Evolutionary conservation across 2,113 vertebrate genomes (phyloP).

Genomic region (Sciurus niger): DNA sequence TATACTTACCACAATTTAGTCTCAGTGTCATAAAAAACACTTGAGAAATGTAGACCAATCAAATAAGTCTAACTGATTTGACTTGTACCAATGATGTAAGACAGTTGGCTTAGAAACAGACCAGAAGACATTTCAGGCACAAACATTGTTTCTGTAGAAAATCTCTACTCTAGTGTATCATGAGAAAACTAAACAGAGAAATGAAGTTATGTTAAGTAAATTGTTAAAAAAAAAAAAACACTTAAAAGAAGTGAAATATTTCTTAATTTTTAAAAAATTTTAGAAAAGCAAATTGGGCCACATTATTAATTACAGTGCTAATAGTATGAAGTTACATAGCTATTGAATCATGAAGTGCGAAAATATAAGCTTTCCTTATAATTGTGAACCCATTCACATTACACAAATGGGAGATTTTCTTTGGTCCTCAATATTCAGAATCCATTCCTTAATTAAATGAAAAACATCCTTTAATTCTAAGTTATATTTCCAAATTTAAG

Average conservation of each 20-base stretch:
- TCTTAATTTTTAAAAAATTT: background rate
- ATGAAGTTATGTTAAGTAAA: background rate
- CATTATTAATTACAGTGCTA: conserved; percentile 52
- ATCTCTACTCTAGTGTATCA: background rate
- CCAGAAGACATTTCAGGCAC: background rate
- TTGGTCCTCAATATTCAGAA: conserved; percentile 67
- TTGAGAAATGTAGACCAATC: background rate
- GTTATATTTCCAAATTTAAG: conserved; percentile 60
- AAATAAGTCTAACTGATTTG: background rate
- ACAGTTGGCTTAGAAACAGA: background rate
- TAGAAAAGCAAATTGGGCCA: conserved; percentile 45
- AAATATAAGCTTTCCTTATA: conserved; percentile 20
- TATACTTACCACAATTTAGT: background rate
- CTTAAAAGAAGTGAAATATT: background rate
- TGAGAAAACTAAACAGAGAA: background rate
- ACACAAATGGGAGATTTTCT: conserved; percentile 77
- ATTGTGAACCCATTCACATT: conserved; percentile 57
- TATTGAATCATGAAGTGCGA: conserved; percentile 43
- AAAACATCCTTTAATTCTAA: conserved; percentile 63
- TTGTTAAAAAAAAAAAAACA: too few relatives aligned
- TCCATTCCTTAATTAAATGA: conserved; percentile 75
- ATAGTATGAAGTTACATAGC: conserved; percentile 46
- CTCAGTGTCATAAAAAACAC: background rate
- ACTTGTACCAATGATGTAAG: background rate
- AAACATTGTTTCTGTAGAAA: background rate